phyloP scores from a whole-genome alignment of 2,888 invertebrate genomes.

The Caenorhabditis becei region DNA sequence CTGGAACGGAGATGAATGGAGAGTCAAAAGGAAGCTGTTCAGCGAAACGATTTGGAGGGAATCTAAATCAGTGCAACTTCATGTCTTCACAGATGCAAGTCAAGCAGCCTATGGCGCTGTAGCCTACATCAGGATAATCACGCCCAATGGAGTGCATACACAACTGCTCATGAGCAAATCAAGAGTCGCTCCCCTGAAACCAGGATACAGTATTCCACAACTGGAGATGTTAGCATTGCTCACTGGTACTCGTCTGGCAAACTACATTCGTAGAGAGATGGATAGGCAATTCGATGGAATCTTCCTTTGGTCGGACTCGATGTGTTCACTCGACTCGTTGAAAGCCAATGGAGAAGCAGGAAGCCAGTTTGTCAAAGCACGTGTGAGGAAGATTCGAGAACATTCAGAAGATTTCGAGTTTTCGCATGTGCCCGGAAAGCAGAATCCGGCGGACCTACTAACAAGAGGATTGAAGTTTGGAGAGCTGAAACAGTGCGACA shows the following conservation, averaged over 20 bases:
- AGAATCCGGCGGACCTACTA: slow-evolving; percentile 30
- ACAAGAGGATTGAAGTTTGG: slow-evolving; percentile 13
- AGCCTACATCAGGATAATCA: slow-evolving; percentile 19
- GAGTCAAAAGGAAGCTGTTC: not conserved
- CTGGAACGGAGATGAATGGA: slow-evolving; percentile 7
- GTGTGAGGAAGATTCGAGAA: not conserved
- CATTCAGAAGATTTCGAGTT: not conserved
- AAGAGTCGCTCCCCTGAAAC: slow-evolving; percentile 30
- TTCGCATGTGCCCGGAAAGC: slow-evolving; percentile 25
- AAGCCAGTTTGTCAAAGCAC: not conserved
- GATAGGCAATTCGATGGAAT: too few species aligned
- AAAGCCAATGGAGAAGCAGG: not conserved
- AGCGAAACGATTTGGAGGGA: not conserved
- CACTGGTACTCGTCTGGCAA: not conserved
- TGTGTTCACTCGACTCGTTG: slow-evolving; percentile 26
- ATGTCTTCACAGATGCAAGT: slow-evolving; percentile 29
- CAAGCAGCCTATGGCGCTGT: slow-evolving; percentile 24
- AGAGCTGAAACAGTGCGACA: not conserved
- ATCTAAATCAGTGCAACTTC: slow-evolving; percentile 24
- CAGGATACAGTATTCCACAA: slow-evolving; percentile 12
- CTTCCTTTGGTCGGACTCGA: slow-evolving; percentile 40
- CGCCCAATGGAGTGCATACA: slow-evolving; percentile 37
- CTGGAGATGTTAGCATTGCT: slow-evolving; percentile 18
- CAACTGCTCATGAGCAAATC: slow-evolving; percentile 64
- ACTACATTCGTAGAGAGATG: not conserved